Conservation (phyloP, 2,888 invertebrate genomes). For the Allolobophora icterica region DNA sequence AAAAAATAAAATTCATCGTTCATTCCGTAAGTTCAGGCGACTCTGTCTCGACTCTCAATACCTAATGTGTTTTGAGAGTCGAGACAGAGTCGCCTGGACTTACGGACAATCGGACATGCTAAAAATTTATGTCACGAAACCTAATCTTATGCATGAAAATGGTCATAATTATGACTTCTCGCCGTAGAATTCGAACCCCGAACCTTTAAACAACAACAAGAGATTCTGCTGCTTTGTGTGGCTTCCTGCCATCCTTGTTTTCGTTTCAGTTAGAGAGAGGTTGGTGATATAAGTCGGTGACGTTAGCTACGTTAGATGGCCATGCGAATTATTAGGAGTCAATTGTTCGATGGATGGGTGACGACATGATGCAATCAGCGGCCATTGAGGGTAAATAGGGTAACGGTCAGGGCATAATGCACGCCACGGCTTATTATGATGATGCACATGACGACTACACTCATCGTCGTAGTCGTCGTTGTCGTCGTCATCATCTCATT, state of each 20-base stretch:
- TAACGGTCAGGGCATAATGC: background rate
- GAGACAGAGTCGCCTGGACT: too few relatives aligned
- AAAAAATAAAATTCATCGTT: too few relatives aligned
- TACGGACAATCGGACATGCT: too few relatives aligned
- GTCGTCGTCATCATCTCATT: background rate
- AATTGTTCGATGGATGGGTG: slow-evolving; percentile 17
- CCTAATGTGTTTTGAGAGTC: too few relatives aligned
- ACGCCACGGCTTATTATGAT: background rate
- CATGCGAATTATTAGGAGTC: background rate
- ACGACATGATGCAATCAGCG: slow-evolving; percentile 17
- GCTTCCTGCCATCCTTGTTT: background rate
- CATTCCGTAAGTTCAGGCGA: too few relatives aligned
- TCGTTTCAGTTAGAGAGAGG: background rate
- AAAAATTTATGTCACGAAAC: too few relatives aligned
- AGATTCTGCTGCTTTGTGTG: background rate
- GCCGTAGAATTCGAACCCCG: too few relatives aligned
- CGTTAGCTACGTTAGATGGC: background rate
- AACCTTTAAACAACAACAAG: too few relatives aligned
- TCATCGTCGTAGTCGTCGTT: background rate
- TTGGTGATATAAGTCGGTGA: background rate
- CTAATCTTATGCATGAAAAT: too few relatives aligned
- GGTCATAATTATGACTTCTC: too few relatives aligned
- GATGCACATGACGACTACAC: background rate
- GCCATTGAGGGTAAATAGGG: background rate
- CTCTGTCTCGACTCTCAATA: too few relatives aligned